phyloP scores from a whole-genome alignment of 2,113 vertebrate species.

The Ophiodon elongatus region DNA sequence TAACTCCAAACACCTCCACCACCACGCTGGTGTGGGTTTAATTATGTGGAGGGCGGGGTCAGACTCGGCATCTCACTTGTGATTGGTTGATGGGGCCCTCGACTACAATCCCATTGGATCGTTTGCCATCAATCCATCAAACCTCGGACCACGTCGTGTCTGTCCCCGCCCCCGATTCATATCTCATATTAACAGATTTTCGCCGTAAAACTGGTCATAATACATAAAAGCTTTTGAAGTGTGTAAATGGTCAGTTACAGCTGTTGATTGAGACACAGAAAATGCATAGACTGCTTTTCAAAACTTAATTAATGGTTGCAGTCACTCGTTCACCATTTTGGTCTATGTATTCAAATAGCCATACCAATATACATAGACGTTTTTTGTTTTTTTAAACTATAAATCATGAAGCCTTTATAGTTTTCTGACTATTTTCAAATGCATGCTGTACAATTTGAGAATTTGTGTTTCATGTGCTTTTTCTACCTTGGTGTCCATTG shows the following conservation, averaged over 20 bases:
- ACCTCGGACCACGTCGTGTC: not conserved
- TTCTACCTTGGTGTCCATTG: too few species aligned
- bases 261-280: too few species aligned
- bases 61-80: constrained; percentile 11
- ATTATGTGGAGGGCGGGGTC: constrained; percentile 59
- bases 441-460: not conserved
- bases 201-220: not conserved
- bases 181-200: constrained; percentile 29
- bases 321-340: not conserved
- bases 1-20: constrained; percentile 62
- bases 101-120: constrained; percentile 61
- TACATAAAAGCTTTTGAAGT: not conserved
- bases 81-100: constrained; percentile 55
- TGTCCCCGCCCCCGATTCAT: constrained; percentile 56
- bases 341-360: not conserved
- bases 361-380: too few species aligned
- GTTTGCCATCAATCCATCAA: constrained; percentile 58
- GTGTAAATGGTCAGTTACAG: not conserved
- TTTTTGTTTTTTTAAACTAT: not conserved
- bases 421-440: not conserved
- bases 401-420: not conserved
- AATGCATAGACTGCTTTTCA: not conserved
- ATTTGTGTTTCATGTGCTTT: too few species aligned
- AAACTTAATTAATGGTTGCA: not conserved
- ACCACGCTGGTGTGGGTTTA: constrained; percentile 78